A percentile compares a stretch with the other conserved stretches of the same genome.
These are phyloP conservation scores for Aeoliscus strigatus DNA, from an alignment of 2,797 vertebrate genomes.

Conservation along the genomic window DNA sequence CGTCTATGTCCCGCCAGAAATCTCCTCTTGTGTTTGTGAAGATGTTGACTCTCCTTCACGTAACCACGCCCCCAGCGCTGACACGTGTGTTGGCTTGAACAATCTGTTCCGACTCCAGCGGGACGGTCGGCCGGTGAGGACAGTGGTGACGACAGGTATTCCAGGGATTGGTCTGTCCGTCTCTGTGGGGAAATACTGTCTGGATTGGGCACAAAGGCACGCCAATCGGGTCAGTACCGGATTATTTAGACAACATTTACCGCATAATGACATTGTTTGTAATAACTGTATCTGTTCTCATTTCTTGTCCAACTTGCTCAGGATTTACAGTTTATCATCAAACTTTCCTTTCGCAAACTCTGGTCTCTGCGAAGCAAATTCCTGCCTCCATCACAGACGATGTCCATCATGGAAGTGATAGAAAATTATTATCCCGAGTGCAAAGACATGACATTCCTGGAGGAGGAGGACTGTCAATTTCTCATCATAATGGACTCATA, in stretches of 20 bases:
- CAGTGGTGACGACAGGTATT: constrained; percentile 66
- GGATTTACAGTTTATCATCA: constrained; percentile 73
- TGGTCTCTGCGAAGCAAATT: constrained; percentile 28
- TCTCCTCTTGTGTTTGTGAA: constrained; percentile 40
- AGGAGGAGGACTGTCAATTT: constrained; percentile 42
- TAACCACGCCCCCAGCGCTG: constrained; percentile 8
- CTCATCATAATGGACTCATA: constrained; percentile 71
- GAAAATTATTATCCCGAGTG: constrained; percentile 35
- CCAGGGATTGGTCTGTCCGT: constrained; percentile 67
- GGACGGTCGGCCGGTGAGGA: constrained; percentile 39
- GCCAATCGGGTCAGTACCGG: constrained; percentile 58
- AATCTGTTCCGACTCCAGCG: constrained; percentile 55
- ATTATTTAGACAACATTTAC: neutral
- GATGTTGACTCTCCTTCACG: constrained; percentile 37
- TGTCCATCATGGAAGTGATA: constrained; percentile 59
- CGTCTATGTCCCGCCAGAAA: constrained; percentile 60
- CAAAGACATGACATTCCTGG: constrained; percentile 42
- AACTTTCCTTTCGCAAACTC: constrained; percentile 53
- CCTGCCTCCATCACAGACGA: neutral
- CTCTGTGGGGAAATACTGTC: constrained; percentile 52
- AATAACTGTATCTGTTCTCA: too few relatives aligned
- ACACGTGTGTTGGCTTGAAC: constrained; percentile 34
- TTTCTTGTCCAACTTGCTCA: constrained; percentile 18
- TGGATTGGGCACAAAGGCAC: constrained; percentile 63
- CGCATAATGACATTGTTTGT: too few relatives aligned